Conservation (phyloP, 2,113 vertebrate genomes). For the Mobula birostris region DNA sequence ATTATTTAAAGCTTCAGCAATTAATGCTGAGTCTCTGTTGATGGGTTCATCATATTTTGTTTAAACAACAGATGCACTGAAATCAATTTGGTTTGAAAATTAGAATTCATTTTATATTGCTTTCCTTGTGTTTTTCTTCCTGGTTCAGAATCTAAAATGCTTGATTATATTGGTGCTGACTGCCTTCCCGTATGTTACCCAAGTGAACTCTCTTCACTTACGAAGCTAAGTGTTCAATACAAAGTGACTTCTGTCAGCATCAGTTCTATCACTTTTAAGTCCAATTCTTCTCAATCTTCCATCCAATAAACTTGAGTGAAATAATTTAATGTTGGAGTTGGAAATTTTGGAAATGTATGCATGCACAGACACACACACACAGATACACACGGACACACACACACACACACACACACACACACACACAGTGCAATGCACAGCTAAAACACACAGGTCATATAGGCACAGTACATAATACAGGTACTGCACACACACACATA, state of each 20-base stretch:
- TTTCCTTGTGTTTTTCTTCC: not conserved
- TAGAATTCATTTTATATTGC: not conserved
- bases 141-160: not conserved
- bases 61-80: not conserved
- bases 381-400: too few relatives aligned
- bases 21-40: not conserved
- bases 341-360: too few relatives aligned
- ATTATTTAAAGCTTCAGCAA: not conserved
- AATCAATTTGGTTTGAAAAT: not conserved
- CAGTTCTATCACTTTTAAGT: not conserved
- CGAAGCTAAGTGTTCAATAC: not conserved
- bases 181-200: not conserved
- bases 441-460: too few relatives aligned
- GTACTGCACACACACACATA: too few relatives aligned
- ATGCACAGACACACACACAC: too few relatives aligned
- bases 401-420: too few relatives aligned
- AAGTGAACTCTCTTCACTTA: not conserved
- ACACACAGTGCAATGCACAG: too few relatives aligned
- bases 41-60: not conserved
- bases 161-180: not conserved
- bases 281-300: not conserved
- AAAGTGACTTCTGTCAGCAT: not conserved
- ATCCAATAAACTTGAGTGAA: not conserved
- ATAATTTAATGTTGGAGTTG: too few relatives aligned
- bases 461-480: too few relatives aligned